Base-by-base conservation (phyloP, 2,888 invertebrate species). In the Deroplatys truncata region DNA sequence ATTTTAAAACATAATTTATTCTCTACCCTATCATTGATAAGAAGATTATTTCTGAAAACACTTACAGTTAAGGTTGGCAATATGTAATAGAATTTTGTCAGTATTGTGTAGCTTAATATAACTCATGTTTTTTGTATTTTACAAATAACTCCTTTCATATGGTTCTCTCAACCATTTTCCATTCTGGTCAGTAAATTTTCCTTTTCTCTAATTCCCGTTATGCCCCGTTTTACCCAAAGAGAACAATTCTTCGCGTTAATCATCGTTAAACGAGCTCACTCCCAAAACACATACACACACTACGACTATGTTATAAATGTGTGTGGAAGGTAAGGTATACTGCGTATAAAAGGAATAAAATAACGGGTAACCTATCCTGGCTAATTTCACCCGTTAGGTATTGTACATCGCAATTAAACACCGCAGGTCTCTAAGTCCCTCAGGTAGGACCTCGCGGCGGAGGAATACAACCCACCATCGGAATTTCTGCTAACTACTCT, bases 371-470 rank as follows among this genome's bases (percentile, higher is more conserved):
- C 87, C 87, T 87, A 87, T 87, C 87, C 87, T 43, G 35, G 87
- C 82, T 87, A 87, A 87, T 87, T 87, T 87, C 87, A 87, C 83
- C 90, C 90, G 88, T 88, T 90, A 88, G 86, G 89, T 90, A 90
- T 90, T 90, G 90, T 90, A 90, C 88, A 90, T 90, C 86, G 90
- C 90, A 90, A 90, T 90, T 90, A 90, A 89, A 89, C 86, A 88
- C 89, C 82, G 82, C 87, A 72, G 20, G 56, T 29, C 28, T 89
- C 25, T 89, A 89, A 89, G 84, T 89, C 89, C 89, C 89, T 82
- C 9, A 87, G 87, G 87, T 83, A 83, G 16, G 25, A 25, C 13
- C 31, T 28, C 56, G 56, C 25, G 56, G 56, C 56, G 56, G 56
- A 72, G 56, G 56, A 72, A 72, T 72, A 72, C 56, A 72, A 72